phyloP scores from a whole-genome alignment of 2,888 invertebrate genomes.

The Ptilodon capucinus region DNA sequence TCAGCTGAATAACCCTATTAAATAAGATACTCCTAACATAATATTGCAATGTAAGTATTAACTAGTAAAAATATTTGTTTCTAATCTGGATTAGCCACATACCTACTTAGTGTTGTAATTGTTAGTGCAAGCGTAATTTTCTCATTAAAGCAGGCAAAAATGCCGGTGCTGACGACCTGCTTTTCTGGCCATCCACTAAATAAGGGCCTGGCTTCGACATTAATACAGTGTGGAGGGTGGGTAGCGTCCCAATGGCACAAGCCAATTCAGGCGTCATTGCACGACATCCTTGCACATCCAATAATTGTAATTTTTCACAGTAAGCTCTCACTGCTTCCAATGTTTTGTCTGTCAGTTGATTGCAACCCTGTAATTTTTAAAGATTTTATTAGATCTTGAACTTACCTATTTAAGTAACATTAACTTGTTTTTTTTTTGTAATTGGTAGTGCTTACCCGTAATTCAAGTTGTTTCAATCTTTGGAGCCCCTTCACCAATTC shows the following conservation, averaged over 20 bases:
- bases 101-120: not conserved
- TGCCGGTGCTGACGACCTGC: slow-evolving; percentile 61
- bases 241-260: slow-evolving; percentile 60
- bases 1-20: slow-evolving; percentile 93
- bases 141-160: slow-evolving; percentile 68
- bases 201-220: slow-evolving; percentile 77
- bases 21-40: too few species aligned
- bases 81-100: too few species aligned
- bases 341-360: slow-evolving; percentile 82
- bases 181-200: slow-evolving; percentile 63
- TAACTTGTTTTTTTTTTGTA: not conserved
- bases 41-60: too few species aligned
- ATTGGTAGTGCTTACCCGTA: slow-evolving; percentile 83
- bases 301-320: slow-evolving; percentile 77
- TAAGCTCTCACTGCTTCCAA: slow-evolving; percentile 74
- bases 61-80: too few species aligned
- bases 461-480: slow-evolving; percentile 81
- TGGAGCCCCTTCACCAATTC: slow-evolving; percentile 62
- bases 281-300: slow-evolving; percentile 83
- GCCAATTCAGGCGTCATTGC: slow-evolving; percentile 74
- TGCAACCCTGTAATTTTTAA: slow-evolving; percentile 79
- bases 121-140: slow-evolving; percentile 64
- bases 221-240: slow-evolving; percentile 70
- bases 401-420: not conserved
- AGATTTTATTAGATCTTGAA: not conserved